Percentiles rank a stretch among this genome's conserved stretches.
These are phyloP conservation scores for Mactromeris polynyma DNA, from an alignment of 2,888 invertebrate genomes.

Conservation along the genomic window DNA sequence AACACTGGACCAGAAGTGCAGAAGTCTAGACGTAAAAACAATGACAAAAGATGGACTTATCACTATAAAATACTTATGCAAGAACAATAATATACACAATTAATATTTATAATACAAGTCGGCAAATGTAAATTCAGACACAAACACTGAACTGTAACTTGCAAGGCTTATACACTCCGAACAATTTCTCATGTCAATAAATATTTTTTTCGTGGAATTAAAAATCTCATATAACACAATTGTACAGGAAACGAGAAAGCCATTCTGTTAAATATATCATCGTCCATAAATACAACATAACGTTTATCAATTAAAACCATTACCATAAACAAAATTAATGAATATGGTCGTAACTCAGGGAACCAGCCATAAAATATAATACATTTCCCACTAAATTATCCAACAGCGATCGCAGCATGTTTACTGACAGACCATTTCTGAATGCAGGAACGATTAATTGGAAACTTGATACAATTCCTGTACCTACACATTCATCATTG, in stretches of 20 bases:
- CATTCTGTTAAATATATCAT: neutral
- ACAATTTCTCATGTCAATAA: neutral
- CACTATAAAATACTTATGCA: too few relatives aligned
- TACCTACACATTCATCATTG: neutral
- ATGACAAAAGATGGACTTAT: too few relatives aligned
- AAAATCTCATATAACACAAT: neutral
- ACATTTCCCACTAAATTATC: neutral
- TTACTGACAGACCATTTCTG: neutral
- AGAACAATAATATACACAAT: too few relatives aligned
- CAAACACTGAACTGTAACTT: too few relatives aligned
- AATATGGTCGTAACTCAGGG: neutral
- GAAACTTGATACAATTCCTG: neutral
- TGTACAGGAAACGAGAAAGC: neutral
- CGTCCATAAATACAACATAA: neutral
- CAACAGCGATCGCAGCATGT: neutral
- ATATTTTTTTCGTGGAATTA: neutral
- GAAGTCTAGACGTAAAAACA: too few relatives aligned
- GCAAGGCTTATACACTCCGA: too few relatives aligned
- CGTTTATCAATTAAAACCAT: neutral
- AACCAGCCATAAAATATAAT: neutral
- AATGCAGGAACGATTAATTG: neutral
- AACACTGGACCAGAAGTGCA: too few relatives aligned
- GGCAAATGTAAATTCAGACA: too few relatives aligned
- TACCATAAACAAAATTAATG: constrained; percentile 6
- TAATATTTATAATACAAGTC: too few relatives aligned